Conservation (phyloP, 2,797 vertebrate genomes). For the Thalassophryne amazonica region DNA sequence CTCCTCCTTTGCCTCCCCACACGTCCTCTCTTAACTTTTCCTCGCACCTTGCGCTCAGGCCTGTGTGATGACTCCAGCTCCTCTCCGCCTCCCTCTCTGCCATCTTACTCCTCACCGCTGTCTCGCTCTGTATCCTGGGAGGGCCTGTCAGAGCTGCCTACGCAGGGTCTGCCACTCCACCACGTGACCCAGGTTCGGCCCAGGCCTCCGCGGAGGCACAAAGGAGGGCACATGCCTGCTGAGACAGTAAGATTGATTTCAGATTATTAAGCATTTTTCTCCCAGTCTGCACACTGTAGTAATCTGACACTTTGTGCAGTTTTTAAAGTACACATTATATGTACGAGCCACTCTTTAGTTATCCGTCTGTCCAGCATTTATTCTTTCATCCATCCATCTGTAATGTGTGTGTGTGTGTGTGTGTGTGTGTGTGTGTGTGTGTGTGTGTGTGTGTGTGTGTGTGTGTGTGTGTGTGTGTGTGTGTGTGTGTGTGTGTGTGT, state of each 20-base stretch:
- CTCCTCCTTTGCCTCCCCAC: slow-evolving; percentile 8
- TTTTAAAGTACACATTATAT: no score
- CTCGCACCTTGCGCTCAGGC: slow-evolving; percentile 34
- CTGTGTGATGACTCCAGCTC: slow-evolving; percentile 72
- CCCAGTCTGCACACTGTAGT: no score
- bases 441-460: no score
- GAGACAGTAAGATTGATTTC: slow-evolving; percentile 44
- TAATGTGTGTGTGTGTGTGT: no score
- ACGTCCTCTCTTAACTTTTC: slow-evolving; percentile 3
- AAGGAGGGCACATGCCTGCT: slow-evolving; percentile 64
- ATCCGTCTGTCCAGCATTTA: slow-evolving; percentile 18
- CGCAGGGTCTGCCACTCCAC: slow-evolving; percentile 84
- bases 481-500: slow-evolving; percentile 1
- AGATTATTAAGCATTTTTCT: no score
- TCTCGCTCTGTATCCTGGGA: slow-evolving; percentile 80
- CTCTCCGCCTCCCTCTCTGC: slow-evolving; percentile 50
- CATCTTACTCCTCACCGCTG: slow-evolving; percentile 52
- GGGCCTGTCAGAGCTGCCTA: slow-evolving; percentile 82
- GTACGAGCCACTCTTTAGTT: background rate
- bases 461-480: background rate
- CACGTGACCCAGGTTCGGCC: slow-evolving; percentile 84
- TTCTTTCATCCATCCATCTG: no score
- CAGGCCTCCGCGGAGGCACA: slow-evolving; percentile 79
- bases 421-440: no score
- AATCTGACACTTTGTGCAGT: no score